Conservation (phyloP, 2,797 vertebrate genomes). For the Macropus fuliginosus region DNA sequence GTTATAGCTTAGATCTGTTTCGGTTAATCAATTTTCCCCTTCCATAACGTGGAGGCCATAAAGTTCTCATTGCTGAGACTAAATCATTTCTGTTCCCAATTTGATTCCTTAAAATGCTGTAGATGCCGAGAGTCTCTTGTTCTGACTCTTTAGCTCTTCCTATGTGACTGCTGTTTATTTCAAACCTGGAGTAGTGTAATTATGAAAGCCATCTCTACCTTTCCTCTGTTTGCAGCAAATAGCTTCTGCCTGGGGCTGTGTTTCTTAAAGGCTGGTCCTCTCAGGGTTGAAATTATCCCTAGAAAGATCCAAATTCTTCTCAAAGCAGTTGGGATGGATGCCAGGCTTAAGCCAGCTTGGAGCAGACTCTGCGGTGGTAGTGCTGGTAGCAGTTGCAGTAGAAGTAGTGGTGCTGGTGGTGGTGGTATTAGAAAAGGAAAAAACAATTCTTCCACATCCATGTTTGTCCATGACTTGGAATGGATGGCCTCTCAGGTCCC, state of each 20-base stretch:
- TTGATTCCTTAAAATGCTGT: background rate
- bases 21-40: background rate
- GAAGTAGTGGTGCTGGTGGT: background rate
- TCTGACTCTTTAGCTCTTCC: background rate
- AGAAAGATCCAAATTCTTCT: background rate
- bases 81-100: constrained; percentile 32
- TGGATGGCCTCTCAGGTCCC: background rate
- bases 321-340: background rate
- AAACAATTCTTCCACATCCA: background rate
- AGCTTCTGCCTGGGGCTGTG: background rate
- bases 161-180: constrained; percentile 19
- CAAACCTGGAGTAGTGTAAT: background rate
- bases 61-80: constrained; percentile 22
- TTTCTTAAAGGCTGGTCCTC: background rate
- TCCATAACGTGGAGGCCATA: background rate
- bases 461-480: background rate
- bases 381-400: background rate
- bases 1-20: constrained; percentile 42
- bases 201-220: background rate
- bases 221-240: background rate
- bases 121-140: background rate
- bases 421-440: background rate
- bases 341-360: background rate
- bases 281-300: constrained; percentile 1
- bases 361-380: background rate